Evolutionary conservation across 2,888 invertebrate species (phyloP).

Genomic region (Lithophane leautieri): DNA sequence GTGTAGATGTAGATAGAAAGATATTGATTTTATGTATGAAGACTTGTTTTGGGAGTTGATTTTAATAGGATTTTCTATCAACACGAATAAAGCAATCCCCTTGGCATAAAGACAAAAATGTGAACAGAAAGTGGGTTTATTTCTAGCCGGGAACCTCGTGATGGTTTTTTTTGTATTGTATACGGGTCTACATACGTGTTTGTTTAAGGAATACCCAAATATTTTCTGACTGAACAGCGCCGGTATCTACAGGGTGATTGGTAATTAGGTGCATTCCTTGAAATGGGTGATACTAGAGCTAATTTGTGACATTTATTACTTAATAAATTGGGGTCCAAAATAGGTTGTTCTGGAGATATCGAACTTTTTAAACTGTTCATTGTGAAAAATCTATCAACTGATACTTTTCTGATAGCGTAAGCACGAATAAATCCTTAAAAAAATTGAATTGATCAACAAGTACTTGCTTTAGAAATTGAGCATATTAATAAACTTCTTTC

Average conservation of each 20-base stretch:
- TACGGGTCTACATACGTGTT: not conserved
- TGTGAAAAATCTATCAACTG: no score
- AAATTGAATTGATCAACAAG: no score
- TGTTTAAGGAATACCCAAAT: not conserved
- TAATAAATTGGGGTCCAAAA: not conserved
- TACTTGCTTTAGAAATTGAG: no score
- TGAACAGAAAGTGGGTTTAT: not conserved
- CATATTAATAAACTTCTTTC: no score
- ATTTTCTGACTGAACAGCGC: not conserved
- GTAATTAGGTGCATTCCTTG: not conserved
- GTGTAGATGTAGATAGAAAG: conserved; percentile 68
- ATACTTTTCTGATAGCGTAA: no score
- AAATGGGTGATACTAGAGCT: no score
- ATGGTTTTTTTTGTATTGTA: not conserved
- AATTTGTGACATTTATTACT: no score
- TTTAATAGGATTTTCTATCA: conserved; percentile 21
- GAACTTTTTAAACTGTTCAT: no score
- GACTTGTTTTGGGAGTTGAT: conserved; percentile 31
- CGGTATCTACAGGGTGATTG: not conserved
- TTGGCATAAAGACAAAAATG: not conserved
- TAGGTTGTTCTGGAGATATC: no score
- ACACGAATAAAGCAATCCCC: not conserved
- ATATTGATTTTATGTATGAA: conserved; percentile 1
- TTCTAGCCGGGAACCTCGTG: not conserved
- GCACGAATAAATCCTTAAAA: no score